Evolutionary conservation across 1,140 invertebrate species (phyloP), one percentile per base, ranked within the genome.

Genomic region (Radopholus similis): DNA sequence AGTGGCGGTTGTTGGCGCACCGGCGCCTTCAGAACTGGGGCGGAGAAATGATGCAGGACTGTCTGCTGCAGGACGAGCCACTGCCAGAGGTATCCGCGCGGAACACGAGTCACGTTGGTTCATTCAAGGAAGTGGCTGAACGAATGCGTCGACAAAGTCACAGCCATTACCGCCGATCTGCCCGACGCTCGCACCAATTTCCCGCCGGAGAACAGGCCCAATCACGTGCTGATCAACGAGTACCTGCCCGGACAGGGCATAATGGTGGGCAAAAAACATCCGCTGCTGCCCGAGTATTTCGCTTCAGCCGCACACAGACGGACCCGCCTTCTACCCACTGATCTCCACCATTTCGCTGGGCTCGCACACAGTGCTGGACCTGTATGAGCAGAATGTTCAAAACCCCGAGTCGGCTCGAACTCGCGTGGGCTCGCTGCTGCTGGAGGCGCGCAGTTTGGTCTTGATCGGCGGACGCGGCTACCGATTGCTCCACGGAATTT

Each of bases 161-260:
- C 44, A 40, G 30, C 28, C 4, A 3, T 62, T 54, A 28, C 18
- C 4, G 11, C 2, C n/a, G 32, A 28, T 62, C 32, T 26, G 15
- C 21, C 21, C 47, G 23, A 21, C 15, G 8, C 47, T 2, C n/a
- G 23, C 21, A 51, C 47, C 21, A 64, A 42, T 8, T 95, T 95
- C 86, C 86, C 87, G 38, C 86, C 86, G 2, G 55, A 65, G n/a
- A 88, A 88, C 75, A 68, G 73, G 35, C 90, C 93, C 15, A 98
- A 97, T 84, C 94, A 97, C 86, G 89, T 97, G 4, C 84, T 98
- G 28, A 89, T 97, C 0, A 98, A 98, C 86, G 95, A 97, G 84
- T 97, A 97, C 86, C 83, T 88, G 71, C 85, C 92, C 23, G 91
- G 90, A 0, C 93, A 97, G 86, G 94, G 92, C 30, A 95, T 95